A percentile compares a stretch with the other conserved stretches of the same genome.
Evolutionary conservation across 2,113 vertebrate species (phyloP).

Genomic region (Rhagologus leucostigma): DNA sequence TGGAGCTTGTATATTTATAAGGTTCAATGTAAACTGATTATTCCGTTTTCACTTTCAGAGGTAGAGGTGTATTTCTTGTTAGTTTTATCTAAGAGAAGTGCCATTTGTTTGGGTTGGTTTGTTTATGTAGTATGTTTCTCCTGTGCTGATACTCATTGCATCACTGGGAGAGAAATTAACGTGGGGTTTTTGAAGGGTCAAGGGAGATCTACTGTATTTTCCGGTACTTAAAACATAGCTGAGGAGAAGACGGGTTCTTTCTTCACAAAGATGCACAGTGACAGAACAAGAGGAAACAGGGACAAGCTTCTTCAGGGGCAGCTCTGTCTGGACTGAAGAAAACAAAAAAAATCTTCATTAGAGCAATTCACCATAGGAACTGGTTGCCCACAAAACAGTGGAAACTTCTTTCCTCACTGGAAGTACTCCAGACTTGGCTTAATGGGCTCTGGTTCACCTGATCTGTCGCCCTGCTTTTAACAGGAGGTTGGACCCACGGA

Average conservation of each 20-base stretch:
- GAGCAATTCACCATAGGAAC: not conserved
- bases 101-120: not conserved
- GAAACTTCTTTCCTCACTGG: not conserved
- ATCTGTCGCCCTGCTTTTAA: not conserved
- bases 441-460: not conserved
- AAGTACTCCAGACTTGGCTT: not conserved
- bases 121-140: not conserved
- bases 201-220: not conserved
- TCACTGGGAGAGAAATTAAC: not conserved
- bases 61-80: not conserved
- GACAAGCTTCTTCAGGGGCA: not conserved
- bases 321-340: not conserved
- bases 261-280: accelerated
- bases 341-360: not conserved
- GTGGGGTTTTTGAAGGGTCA: not conserved
- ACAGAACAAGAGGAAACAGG: not conserved
- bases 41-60: not conserved
- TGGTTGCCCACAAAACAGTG: accelerated
- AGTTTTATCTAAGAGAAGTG: not conserved
- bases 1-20: not conserved
- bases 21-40: not conserved
- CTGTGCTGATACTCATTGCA: not conserved
- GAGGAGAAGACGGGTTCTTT: accelerated
- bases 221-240: not conserved
- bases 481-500: not conserved